Base-by-base conservation (phyloP, 1,140 invertebrate genomes). In the Drosophila pseudoananassae region DNA sequence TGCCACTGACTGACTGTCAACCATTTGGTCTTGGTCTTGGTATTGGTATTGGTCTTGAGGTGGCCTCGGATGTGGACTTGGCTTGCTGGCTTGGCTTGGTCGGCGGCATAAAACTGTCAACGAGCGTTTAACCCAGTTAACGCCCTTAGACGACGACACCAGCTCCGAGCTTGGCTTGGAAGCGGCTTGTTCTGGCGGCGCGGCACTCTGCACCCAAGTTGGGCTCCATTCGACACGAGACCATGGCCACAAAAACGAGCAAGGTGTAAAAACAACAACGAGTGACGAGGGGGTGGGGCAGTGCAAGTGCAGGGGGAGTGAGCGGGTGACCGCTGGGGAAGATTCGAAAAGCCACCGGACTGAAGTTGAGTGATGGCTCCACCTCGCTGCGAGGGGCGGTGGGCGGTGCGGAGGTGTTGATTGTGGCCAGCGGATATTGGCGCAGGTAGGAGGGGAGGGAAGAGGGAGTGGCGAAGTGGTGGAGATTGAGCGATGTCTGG, bases 81-180 rank as follows among this genome's bases (percentile, higher is more conserved):
- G 51, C 40, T 43, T 15, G 40, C 4, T 36, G 33, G 10, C 33
- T n/a, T 36, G 33, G 33, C 54, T 47, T 68, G 50, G 63, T 58
- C 59, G 61, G 46, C 51, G 71, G 77, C 81, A 85, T 85, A 85
- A 77, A 80, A 87, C 75, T 88, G 82, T 88, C 82, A 87, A 87
- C 83, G 70, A 87, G 82, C 75, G 59, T 82, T 87, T 87, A 87
- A 87, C 82, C 82, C 82, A 87, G 82, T 87, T 87, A 87, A 76
- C 78, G 82, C 82, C 82, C 82, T 87, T 77, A 80, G 29, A 66
- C 81, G 63, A 65, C 74, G 76, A 72, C 65, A 66, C 61, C 60
- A 33, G 7, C 46, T 29, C 2, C 33, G 29, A 61, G 57, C 45
- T 52, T 27, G 36, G 29, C 57, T 52, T 60, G 38, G 25, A 51